Percentiles rank a stretch among this genome's conserved stretches.
phyloP scores from a whole-genome alignment of 1,140 invertebrate genomes.

The Planococcus citri region DNA sequence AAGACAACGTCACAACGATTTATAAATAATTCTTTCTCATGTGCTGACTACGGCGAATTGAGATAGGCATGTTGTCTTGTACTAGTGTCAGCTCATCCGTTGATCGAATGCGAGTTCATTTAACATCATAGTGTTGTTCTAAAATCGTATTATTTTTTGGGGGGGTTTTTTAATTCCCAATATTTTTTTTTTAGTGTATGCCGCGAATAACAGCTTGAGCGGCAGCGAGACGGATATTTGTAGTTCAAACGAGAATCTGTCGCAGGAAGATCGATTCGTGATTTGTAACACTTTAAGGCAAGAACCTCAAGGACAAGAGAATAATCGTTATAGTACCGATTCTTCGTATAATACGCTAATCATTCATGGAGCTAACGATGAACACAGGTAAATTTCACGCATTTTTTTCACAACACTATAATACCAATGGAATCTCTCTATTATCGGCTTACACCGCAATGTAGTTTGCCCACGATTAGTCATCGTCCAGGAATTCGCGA shows the following conservation, averaged over 20 bases:
- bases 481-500: conserved; percentile 14
- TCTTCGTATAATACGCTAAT: conserved; percentile 68
- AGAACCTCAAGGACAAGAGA: conserved; percentile 82
- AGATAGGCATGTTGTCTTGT: neutral
- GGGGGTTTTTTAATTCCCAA: neutral
- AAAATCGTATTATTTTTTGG: neutral
- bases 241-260: conserved; percentile 1
- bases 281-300: conserved; percentile 40
- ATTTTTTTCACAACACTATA: too few relatives aligned
- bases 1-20: conserved; percentile 1
- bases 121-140: neutral
- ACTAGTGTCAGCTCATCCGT: neutral
- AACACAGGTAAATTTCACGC: neutral
- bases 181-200: neutral
- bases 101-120: neutral
- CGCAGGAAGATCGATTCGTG: conserved; percentile 4
- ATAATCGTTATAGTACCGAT: conserved; percentile 57
- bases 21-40: conserved; percentile 14
- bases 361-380: conserved; percentile 46
- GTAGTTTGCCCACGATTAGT: conserved; percentile 15
- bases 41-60: neutral
- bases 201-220: neutral
- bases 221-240: conserved; percentile 12
- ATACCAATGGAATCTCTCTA: conserved; percentile 22
- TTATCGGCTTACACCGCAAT: neutral